These are phyloP conservation scores for Chloropsis hardwickii DNA, from an alignment of 2,113 vertebrate genomes.

Conservation along the genomic window DNA sequence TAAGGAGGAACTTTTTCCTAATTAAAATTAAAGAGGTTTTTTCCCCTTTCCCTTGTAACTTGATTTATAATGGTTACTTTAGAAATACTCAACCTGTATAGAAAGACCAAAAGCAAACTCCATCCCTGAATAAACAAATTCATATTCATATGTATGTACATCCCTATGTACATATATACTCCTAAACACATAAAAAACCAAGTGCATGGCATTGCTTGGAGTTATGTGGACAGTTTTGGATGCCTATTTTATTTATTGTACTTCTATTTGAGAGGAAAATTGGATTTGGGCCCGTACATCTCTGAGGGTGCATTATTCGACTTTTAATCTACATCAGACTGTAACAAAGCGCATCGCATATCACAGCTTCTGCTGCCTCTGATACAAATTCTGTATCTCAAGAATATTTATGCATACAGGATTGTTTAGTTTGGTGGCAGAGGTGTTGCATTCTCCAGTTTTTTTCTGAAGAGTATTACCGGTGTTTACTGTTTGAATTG, in stretches of 20 bases:
- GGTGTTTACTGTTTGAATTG: background rate
- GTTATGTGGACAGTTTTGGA: background rate
- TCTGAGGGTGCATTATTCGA: background rate
- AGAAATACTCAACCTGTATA: background rate
- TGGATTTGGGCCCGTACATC: background rate
- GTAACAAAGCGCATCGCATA: background rate
- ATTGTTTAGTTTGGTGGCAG: background rate
- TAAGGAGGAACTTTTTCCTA: background rate
- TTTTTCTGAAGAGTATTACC: background rate
- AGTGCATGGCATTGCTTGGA: background rate
- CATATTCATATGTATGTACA: background rate
- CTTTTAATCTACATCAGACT: conserved; percentile 14
- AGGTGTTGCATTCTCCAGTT: background rate
- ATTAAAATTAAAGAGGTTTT: background rate
- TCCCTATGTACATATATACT: background rate
- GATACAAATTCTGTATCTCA: background rate
- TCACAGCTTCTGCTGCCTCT: background rate
- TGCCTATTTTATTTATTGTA: conserved; percentile 27
- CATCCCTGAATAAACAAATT: background rate
- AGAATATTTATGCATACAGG: background rate
- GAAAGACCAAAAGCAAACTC: background rate
- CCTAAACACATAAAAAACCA: background rate
- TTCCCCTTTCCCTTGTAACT: background rate
- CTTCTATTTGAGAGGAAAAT: conserved; percentile 30
- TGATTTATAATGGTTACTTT: background rate